phyloP scores from a whole-genome alignment of 2,888 invertebrate genomes.

The Apamea epomidion region DNA sequence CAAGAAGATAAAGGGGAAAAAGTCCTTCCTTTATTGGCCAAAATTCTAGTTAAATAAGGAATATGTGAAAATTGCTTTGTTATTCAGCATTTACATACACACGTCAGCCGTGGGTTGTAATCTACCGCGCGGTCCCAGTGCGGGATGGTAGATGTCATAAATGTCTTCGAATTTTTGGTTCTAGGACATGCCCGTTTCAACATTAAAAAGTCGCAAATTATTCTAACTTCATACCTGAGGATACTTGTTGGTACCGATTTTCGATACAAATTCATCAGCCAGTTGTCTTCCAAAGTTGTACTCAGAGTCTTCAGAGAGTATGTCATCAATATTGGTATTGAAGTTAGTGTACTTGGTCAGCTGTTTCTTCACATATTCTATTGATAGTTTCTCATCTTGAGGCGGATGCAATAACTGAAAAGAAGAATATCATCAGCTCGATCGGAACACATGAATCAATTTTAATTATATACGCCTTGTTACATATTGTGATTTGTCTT shows the following conservation, averaged over 20 bases:
- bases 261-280: slow-evolving; percentile 94
- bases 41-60: background rate
- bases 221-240: slow-evolving; percentile 90
- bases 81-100: background rate
- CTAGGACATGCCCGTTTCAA: background rate
- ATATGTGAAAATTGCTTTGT: background rate
- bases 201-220: background rate
- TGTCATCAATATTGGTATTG: slow-evolving; percentile 92
- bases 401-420: slow-evolving; percentile 79
- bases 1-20: too few species aligned
- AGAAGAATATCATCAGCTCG: background rate
- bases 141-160: too few species aligned
- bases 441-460: background rate
- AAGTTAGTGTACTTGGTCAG: slow-evolving; percentile 89
- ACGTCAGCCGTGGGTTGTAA: too few species aligned
- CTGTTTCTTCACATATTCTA: slow-evolving; percentile 93
- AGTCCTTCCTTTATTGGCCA: background rate
- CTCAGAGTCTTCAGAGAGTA: slow-evolving; percentile 96
- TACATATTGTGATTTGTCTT: background rate
- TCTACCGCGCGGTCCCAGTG: too few species aligned
- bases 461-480: background rate
- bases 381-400: slow-evolving; percentile 86
- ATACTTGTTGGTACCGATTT: slow-evolving; percentile 93
- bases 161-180: too few species aligned
- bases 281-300: slow-evolving; percentile 97